These are phyloP conservation scores for Lepeophtheirus salmonis DNA, from an alignment of 1,140 invertebrate species.

Conservation along the genomic window DNA sequence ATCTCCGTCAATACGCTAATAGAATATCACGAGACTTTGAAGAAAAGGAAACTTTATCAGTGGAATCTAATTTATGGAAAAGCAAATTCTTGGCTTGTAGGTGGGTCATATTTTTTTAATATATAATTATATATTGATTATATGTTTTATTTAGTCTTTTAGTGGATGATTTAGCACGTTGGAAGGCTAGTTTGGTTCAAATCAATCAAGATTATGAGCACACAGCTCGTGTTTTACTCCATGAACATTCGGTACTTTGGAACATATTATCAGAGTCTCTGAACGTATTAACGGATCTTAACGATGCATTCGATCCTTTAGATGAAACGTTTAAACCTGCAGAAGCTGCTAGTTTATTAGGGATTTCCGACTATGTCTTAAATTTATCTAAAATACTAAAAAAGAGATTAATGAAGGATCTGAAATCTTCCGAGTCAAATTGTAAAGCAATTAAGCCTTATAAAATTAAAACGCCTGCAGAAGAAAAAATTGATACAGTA, in stretches of 20 bases:
- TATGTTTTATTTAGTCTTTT: constrained; percentile 43
- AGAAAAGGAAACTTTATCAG: constrained; percentile 71
- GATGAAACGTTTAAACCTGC: background rate
- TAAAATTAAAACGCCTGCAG: too few species aligned
- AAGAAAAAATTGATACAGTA: too few species aligned
- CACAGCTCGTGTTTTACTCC: constrained; percentile 19
- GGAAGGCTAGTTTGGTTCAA: constrained; percentile 46
- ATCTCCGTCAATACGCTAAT: constrained; percentile 60
- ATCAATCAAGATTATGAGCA: constrained; percentile 27
- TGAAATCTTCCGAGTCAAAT: background rate
- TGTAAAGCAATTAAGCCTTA: background rate
- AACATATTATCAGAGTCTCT: background rate
- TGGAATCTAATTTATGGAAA: constrained; percentile 84
- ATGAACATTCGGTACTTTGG: constrained; percentile 10
- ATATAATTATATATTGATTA: constrained; percentile 1
- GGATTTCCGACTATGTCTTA: background rate
- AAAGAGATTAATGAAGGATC: background rate
- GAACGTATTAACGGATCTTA: background rate
- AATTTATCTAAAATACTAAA: background rate
- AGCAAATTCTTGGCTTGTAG: constrained; percentile 85
- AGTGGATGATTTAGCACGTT: constrained; percentile 66
- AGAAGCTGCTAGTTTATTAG: background rate
- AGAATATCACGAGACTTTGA: constrained; percentile 67
- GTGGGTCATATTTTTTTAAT: constrained; percentile 28
- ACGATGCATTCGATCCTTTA: constrained; percentile 1